These are phyloP conservation scores for Vulpes ferrilata DNA, from an alignment of 2,113 vertebrate species.

Conservation along the genomic window DNA sequence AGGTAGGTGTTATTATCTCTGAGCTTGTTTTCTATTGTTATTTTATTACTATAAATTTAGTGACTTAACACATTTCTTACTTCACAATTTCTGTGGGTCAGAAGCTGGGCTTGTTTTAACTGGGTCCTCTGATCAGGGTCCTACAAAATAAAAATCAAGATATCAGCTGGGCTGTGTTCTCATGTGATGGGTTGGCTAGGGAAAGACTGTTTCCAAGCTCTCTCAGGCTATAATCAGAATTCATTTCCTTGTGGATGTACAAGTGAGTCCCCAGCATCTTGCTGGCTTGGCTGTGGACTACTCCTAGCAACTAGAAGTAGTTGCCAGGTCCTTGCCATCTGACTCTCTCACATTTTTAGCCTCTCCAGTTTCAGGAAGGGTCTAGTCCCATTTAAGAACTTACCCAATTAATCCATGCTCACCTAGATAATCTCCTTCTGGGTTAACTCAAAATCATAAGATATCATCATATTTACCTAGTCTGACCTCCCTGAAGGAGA, in stretches of 20 bases:
- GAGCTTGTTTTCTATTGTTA: not conserved
- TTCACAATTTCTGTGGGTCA: not conserved
- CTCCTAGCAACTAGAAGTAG: not conserved
- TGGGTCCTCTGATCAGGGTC: not conserved
- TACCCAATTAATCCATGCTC: not conserved
- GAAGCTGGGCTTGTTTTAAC: not conserved
- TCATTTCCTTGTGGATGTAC: not conserved
- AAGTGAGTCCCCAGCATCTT: not conserved
- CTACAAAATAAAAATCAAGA: not conserved
- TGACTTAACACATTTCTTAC: not conserved
- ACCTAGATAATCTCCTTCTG: not conserved
- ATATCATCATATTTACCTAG: not conserved
- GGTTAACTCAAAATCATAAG: not conserved
- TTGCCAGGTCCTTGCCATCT: not conserved
- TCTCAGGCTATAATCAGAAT: not conserved
- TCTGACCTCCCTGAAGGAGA: not conserved
- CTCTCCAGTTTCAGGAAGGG: not conserved
- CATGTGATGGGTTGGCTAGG: not conserved
- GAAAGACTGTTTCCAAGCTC: not conserved
- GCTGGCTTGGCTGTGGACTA: not conserved
- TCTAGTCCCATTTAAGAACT: not conserved
- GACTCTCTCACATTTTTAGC: not conserved
- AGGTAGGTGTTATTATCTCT: not conserved
- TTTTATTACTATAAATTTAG: not conserved
- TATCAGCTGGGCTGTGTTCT: not conserved